Evolutionary conservation across 2,113 vertebrate species (phyloP), one percentile per base, ranked within the genome.

Genomic region (Pelecanoides urinatrix): DNA sequence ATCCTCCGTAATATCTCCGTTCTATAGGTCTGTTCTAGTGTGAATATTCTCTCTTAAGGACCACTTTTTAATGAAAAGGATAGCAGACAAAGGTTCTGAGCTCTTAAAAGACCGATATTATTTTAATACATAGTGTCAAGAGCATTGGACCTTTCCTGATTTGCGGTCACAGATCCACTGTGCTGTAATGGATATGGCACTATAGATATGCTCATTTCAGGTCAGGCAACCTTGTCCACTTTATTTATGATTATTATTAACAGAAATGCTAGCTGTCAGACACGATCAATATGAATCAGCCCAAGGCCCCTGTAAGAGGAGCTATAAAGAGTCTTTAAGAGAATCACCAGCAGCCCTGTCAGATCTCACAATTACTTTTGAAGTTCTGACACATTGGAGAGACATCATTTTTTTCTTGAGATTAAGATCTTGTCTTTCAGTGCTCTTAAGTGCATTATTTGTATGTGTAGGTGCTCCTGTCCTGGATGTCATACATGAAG

Each of bases 211-310:
- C 97, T 97, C 94, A 91, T 97, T 97, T 97, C 96, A 88, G 97
- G 97, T 96, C 97, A 97, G 95, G 95, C 94, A 98, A 98, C 98
- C 98, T 97, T 98, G 97, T 98, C 97, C 89, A 18, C 22, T 97
- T 97, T 98, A 98, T 97, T 98, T 98, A 98, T 97, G 97, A 96
- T 97, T 95, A 96, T 97, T 98, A 97, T 98, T 98, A 97, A 96
- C 97, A 97, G 97, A 98, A 97, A 98, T 92, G 96, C 94, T 98
- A 90, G 92, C 96, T 98, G 97, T 97, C 97, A 96, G 96, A 71
- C 83, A 34, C 20, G 44, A 98, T 98, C 97, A 97, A 73, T 95
- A 96, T 98, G 97, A 97, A 98, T 98, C 97, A 97, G 92, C 96
- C 94, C 66, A 97, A 95, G 94, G 49, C 92, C 81, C 91, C 95